A percentile compares a stretch with the other conserved stretches of the same genome.
phyloP scores from a whole-genome alignment of 2,113 vertebrate genomes.

The Gymnogyps californianus region DNA sequence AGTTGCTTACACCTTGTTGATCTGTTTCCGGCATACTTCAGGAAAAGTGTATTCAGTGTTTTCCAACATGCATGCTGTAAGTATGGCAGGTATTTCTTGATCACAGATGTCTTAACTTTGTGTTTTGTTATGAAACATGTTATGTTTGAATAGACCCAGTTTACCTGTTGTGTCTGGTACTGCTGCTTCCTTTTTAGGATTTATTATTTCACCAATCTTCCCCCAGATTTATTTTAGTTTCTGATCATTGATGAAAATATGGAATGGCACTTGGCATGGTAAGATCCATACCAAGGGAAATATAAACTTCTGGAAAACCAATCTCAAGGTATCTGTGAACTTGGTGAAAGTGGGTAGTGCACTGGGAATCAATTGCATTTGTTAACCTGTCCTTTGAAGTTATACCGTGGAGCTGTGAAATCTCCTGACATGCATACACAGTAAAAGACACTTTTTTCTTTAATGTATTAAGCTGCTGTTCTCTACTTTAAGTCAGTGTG shows the following conservation, averaged over 20 bases:
- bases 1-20: not conserved
- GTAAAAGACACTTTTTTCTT: not conserved
- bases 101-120: not conserved
- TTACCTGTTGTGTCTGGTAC: not conserved
- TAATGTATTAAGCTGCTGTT: not conserved
- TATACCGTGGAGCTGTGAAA: not conserved
- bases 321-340: not conserved
- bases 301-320: not conserved
- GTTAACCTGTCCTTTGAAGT: not conserved
- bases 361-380: not conserved
- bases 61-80: not conserved
- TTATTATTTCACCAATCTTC: not conserved
- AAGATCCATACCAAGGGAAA: not conserved
- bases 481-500: not conserved
- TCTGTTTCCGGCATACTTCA: not conserved
- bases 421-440: not conserved
- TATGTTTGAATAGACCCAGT: not conserved
- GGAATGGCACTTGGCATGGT: not conserved
- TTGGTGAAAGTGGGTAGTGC: not conserved
- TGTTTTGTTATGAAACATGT: not conserved
- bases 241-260: not conserved
- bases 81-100: not conserved
- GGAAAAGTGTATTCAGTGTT: not conserved
- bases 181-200: not conserved
- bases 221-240: not conserved